Base-by-base conservation (phyloP, 2,113 vertebrate genomes). In the Syngnathus floridae region DNA sequence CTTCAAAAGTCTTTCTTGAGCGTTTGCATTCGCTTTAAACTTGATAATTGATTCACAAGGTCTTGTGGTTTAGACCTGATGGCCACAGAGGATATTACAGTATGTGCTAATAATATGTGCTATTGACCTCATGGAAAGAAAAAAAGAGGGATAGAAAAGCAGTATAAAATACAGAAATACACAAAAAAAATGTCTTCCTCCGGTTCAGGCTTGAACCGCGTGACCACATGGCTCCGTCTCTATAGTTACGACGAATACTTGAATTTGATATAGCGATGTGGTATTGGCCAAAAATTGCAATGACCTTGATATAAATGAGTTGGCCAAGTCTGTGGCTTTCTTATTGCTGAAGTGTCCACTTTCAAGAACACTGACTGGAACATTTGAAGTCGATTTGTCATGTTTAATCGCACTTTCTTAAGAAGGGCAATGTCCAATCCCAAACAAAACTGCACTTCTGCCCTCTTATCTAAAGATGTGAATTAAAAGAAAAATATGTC, bases 161-260 rank as follows among this genome's bases (percentile, higher is more conserved):
- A 51, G 7, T 11, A 51, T n/a, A 51, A 21, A 51, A 21, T 3
- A 9, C 19, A n/a, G n/a, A 19, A 51, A 21, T 51, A 8, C 14
- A 13, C 35, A 6, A 8, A 13, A 7, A 56, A 13, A 16, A 56
- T 17, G 10, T 7, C 54, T 56, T 51, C 54, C 13, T 56, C 13
- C 14, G 26, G 13, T 35, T 14, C 26, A 31, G 26, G 54, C 54
- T 56, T 56, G 12, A 56, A 35, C 54, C 16, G 54, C 3, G 66
- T 52, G 12, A 6, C 45, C n/a, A 10, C 31, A 51, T 49, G 51
- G 43, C 36, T 63, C 19, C 37, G 62, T 60, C 67, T 63, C 56
- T 69, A 35, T 31, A 35, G 54, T 56, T 35, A 56, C 54, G 26
- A 35, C 26, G 36, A 31, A 56, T 56, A 35, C 54, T 56, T 56